Percentiles rank a stretch among this genome's conserved stretches.
Conservation (phyloP, 1,140 invertebrate species). For the Drosophila carrolli region DNA sequence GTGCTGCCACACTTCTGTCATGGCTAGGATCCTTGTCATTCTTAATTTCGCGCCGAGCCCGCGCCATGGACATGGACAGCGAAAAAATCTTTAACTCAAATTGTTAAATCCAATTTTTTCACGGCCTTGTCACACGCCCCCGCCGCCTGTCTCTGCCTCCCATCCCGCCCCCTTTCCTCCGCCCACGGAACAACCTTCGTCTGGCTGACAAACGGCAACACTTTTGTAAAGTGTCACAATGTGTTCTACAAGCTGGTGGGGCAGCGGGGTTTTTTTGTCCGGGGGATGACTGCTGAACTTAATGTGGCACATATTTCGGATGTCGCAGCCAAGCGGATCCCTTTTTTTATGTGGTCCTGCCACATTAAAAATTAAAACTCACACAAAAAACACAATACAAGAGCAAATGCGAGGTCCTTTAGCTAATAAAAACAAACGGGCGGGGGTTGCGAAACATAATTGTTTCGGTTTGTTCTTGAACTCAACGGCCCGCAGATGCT, state of each 20-base stretch:
- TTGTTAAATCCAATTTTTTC: slow-evolving; percentile 73
- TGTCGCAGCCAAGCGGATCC: slow-evolving; percentile 49
- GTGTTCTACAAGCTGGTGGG: slow-evolving; percentile 45
- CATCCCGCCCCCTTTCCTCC: background rate
- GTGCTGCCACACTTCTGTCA: slow-evolving; percentile 33
- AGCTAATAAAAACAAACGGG: slow-evolving; percentile 58
- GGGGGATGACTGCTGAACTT: slow-evolving; percentile 34
- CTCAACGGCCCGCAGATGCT: slow-evolving; percentile 22
- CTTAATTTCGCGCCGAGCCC: slow-evolving; percentile 60
- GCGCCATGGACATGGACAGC: slow-evolving; percentile 18
- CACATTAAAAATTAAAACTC: slow-evolving; percentile 60
- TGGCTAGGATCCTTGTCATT: slow-evolving; percentile 70
- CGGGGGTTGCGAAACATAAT: slow-evolving; percentile 42
- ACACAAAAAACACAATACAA: slow-evolving; percentile 4
- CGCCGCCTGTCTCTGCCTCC: background rate
- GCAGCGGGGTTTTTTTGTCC: slow-evolving; percentile 14
- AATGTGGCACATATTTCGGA: slow-evolving; percentile 67
- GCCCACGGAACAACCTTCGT: slow-evolving; percentile 5
- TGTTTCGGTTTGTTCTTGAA: slow-evolving; percentile 29
- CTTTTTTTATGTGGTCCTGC: slow-evolving; percentile 46
- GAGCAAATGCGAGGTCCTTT: slow-evolving; percentile 19
- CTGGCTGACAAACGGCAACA: slow-evolving; percentile 72
- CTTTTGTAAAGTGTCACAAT: slow-evolving; percentile 76
- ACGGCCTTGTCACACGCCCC: slow-evolving; percentile 16
- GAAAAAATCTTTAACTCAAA: slow-evolving; percentile 74